phyloP scores from a whole-genome alignment of 2,113 vertebrate species.

The Baryphthengus martii region DNA sequence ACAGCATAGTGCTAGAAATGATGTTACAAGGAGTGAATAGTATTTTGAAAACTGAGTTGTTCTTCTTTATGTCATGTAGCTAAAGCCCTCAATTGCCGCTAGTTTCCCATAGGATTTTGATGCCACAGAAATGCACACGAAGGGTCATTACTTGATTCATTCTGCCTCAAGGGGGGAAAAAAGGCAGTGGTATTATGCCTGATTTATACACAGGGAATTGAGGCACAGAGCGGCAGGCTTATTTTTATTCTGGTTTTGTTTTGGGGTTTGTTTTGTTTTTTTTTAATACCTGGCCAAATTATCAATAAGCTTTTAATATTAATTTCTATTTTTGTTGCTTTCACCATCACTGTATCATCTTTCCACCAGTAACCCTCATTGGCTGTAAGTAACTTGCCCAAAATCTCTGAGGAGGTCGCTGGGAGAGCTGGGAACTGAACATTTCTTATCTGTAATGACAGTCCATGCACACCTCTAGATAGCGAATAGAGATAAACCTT shows the following conservation, averaged over 20 bases:
- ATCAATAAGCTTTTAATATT: neutral
- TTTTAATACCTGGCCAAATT: neutral
- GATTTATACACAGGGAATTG: neutral
- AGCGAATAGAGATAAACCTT: conserved; percentile 16
- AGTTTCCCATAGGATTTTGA: conserved; percentile 1
- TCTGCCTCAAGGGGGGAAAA: neutral
- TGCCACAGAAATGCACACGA: neutral
- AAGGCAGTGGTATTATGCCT: neutral
- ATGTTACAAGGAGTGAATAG: neutral
- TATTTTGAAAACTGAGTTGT: conserved; percentile 11
- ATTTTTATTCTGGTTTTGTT: neutral
- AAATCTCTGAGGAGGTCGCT: neutral
- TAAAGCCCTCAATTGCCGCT: neutral
- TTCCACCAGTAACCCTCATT: neutral
- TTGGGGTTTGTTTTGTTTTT: neutral
- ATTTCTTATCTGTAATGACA: neutral
- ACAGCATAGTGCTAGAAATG: neutral
- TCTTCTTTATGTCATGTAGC: neutral
- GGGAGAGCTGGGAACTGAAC: neutral
- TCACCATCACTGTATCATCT: neutral
- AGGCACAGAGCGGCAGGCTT: neutral
- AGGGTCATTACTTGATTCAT: neutral
- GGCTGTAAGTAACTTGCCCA: neutral
- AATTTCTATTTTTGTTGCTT: neutral
- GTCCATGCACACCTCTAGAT: neutral